These are phyloP conservation scores for Tragopan temminckii DNA, from an alignment of 2,797 vertebrate genomes.

Conservation along the genomic window DNA sequence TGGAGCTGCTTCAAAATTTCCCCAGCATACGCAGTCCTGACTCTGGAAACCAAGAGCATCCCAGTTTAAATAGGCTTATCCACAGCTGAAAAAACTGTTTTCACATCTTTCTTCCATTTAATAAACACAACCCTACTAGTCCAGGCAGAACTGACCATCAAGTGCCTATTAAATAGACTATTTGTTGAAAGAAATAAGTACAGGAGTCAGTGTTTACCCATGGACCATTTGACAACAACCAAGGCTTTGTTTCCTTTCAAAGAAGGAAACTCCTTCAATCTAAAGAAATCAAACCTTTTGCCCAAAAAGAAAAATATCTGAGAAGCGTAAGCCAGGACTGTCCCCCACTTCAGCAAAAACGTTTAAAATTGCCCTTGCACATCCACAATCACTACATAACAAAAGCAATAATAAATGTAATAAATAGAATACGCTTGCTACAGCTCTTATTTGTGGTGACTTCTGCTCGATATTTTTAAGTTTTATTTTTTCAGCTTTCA, in stretches of 20 bases:
- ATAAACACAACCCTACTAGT: background rate
- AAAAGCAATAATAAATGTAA: background rate
- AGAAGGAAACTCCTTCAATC: background rate
- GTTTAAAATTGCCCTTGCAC: background rate
- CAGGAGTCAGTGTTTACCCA: background rate
- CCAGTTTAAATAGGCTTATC: background rate
- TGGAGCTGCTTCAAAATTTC: conserved; percentile 33
- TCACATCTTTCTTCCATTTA: background rate
- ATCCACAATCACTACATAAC: background rate
- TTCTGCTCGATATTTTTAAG: background rate
- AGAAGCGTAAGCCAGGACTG: background rate
- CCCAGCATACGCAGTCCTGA: background rate
- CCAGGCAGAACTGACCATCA: background rate
- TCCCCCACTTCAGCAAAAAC: background rate
- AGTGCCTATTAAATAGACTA: background rate
- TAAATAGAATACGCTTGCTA: background rate
- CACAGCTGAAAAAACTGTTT: background rate
- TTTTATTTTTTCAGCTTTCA: background rate
- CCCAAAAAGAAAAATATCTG: background rate
- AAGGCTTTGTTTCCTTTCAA: background rate
- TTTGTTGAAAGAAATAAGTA: background rate
- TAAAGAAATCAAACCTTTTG: background rate
- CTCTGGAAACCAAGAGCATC: background rate
- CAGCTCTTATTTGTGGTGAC: background rate
- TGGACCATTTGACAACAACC: background rate